phyloP scores from a whole-genome alignment of 2,888 invertebrate genomes.

The Marronus borbonicus region DNA sequence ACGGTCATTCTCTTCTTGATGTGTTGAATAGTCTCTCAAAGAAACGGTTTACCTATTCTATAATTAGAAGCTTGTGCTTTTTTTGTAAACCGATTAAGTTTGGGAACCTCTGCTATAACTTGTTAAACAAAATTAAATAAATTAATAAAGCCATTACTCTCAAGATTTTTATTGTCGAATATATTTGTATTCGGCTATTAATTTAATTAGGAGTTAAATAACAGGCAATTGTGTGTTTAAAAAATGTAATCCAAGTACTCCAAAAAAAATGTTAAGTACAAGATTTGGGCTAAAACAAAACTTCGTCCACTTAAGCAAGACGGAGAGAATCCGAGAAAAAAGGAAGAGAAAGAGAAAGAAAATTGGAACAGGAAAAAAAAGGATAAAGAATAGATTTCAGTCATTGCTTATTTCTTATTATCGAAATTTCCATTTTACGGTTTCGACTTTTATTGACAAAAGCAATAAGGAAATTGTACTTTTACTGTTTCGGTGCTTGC shows the following conservation, averaged over 20 bases:
- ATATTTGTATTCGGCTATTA: too few species aligned
- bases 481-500: slow-evolving; percentile 39
- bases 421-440: slow-evolving; percentile 40
- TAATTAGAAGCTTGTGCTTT: not conserved
- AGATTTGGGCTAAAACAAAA: too few species aligned
- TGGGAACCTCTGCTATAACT: too few species aligned
- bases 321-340: not conserved
- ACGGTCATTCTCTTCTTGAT: too few species aligned
- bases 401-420: slow-evolving; percentile 43
- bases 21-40: too few species aligned
- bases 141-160: too few species aligned
- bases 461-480: slow-evolving; percentile 46
- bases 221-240: not conserved
- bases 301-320: too few species aligned
- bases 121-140: not conserved
- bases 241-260: too few species aligned
- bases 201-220: too few species aligned
- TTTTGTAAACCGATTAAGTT: too few species aligned
- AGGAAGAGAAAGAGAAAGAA: not conserved
- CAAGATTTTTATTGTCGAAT: too few species aligned
- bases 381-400: not conserved
- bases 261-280: too few species aligned
- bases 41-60: not conserved
- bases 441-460: slow-evolving; percentile 34
- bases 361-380: not conserved